Base-by-base conservation (phyloP, 2,888 invertebrate genomes). In the Harmothoe impar region DNA sequence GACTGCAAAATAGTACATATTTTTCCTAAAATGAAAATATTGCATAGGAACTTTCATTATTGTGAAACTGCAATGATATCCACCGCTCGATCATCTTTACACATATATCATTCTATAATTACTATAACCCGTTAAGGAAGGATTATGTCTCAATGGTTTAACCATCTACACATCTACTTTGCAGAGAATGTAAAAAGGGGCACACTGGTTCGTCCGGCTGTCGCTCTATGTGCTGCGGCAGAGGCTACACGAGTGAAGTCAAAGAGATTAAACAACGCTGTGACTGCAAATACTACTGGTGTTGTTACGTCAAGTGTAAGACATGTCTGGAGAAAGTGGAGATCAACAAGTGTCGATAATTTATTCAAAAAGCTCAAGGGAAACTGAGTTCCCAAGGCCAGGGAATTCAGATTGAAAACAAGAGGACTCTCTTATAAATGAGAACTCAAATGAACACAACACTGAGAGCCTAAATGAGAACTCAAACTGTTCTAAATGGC, bases 281-380 rank as follows among this genome's bases (percentile, higher is more conserved):
- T 96, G 97, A 97, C 94, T 98, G 98, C 96, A 97, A 97, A 95
- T 98, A 98, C 96, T 97, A 97, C 96, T 98, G 97, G 97, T 98
- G 98, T 96, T 98, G 98, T 96, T 97, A 98, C 96, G 98, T 98
- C 91, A 97, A 98, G 96, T 98, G 98, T 96, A 97, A 98, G 96
- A 97, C 97, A 78, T 98, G 98, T 96, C 96, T 97, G 93, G 97
- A 97, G 94, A 97, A 97, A 95, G 96, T 97, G 88, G 97, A 97
- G 94, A 97, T 97, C 91, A 97, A 97, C 96, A 97, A 97, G 96
- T 98, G 98, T 96, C 94, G 94, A 91, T 95, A 90, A 78, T 43
- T 43, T n/a, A 20, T 31, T 31, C 1, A 52, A 20, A 52, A 25
- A 86, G 7, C 3, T n/a, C 35, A 23, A 29, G 1, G 7, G 17